Conservation (phyloP, 1,140 invertebrate species). For the Sitobion miscanthi region DNA sequence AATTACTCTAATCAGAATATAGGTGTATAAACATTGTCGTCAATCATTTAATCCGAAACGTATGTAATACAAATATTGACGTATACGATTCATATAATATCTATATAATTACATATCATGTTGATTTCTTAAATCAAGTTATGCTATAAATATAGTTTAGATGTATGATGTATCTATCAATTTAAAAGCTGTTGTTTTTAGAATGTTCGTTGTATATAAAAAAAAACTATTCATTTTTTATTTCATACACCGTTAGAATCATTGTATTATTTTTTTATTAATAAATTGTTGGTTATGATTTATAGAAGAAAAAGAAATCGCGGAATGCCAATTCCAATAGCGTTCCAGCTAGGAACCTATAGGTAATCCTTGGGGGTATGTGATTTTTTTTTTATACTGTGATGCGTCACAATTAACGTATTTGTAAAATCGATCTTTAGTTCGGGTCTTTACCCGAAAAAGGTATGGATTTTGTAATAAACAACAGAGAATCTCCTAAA, state of each 20-base stretch:
- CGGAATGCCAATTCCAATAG: neutral
- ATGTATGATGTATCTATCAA: neutral
- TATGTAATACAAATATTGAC: neutral
- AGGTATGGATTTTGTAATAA: neutral
- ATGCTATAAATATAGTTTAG: neutral
- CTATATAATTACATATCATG: neutral
- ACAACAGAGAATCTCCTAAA: neutral
- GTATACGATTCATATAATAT: too few species aligned
- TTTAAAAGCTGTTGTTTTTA: too few species aligned
- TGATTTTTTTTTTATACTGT: neutral
- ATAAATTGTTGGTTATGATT: neutral
- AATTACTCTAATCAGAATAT: neutral
- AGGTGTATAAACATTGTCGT: neutral
- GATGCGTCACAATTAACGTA: neutral
- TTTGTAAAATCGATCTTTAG: neutral
- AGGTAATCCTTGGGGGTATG: neutral
- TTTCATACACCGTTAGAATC: neutral
- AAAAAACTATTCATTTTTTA: neutral
- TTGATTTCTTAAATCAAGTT: neutral
- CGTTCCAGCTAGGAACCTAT: neutral
- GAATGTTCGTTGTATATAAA: too few species aligned
- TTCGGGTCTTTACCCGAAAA: neutral
- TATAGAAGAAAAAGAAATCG: neutral
- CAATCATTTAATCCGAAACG: neutral
- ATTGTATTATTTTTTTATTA: neutral